These are phyloP conservation scores for Polymixis flavicincta DNA, from an alignment of 2,888 invertebrate species.

Conservation along the genomic window DNA sequence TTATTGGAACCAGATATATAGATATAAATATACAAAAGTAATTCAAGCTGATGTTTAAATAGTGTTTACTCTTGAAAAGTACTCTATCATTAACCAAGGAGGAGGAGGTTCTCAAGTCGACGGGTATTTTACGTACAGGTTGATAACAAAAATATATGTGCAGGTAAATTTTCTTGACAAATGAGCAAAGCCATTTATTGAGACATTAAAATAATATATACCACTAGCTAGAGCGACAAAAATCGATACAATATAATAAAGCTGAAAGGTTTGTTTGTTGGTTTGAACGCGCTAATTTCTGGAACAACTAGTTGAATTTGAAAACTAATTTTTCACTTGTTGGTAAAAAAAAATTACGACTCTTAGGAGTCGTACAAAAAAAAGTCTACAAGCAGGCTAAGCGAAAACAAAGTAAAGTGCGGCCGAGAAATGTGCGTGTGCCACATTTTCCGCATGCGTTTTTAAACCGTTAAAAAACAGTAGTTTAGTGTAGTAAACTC, in stretches of 20 bases:
- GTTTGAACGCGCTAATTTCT: neutral
- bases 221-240: neutral
- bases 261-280: neutral
- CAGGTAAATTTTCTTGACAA: neutral
- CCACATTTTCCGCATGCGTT: too few species aligned
- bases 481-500: too few species aligned
- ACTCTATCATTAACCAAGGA: neutral
- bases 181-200: slow-evolving; percentile 17
- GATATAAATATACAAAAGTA: neutral
- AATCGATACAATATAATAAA: neutral
- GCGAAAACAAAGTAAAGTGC: too few species aligned
- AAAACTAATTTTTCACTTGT: too few species aligned
- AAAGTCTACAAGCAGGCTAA: neutral
- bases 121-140: neutral
- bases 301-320: neutral
- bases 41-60: neutral
- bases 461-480: too few species aligned
- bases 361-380: neutral
- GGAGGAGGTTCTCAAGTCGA: neutral
- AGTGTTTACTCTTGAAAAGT: neutral
- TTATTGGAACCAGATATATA: neutral
- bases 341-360: too few species aligned
- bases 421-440: too few species aligned
- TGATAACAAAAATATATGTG: neutral
- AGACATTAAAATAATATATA: slow-evolving; percentile 30